A percentile compares a stretch with the other conserved stretches of the same genome.
These are phyloP conservation scores for Austrofundulus limnaeus DNA, from an alignment of 2,113 vertebrate species.

Conservation along the genomic window DNA sequence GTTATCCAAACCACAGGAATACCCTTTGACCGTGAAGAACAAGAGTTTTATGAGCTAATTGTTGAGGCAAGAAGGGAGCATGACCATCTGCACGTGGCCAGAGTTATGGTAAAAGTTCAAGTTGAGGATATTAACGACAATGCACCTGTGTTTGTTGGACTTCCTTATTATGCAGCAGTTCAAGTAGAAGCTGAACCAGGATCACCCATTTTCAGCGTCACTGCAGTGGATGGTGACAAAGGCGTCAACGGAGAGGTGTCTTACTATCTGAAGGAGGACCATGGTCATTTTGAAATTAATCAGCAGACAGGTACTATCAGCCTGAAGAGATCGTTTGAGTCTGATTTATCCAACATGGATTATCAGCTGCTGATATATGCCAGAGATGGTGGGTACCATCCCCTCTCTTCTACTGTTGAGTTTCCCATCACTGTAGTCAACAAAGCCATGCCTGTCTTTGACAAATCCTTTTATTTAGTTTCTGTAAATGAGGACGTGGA, in stretches of 20 bases:
- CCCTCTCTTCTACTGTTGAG: constrained; percentile 84
- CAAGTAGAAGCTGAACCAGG: constrained; percentile 93
- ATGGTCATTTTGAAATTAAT: constrained; percentile 95
- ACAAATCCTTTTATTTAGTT: constrained; percentile 91
- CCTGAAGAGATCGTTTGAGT: constrained; percentile 90
- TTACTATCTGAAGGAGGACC: constrained; percentile 88
- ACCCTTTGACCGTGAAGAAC: constrained; percentile 92
- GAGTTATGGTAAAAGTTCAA: constrained; percentile 89
- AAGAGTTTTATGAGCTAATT: constrained; percentile 92
- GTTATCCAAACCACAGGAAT: constrained; percentile 92
- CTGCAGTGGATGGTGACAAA: constrained; percentile 90
- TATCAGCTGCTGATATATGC: constrained; percentile 89
- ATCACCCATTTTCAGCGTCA: constrained; percentile 88
- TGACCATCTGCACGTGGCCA: constrained; percentile 87
- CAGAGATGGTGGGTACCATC: constrained; percentile 88
- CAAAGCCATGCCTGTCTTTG: constrained; percentile 97
- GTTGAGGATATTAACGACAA: constrained; percentile 96
- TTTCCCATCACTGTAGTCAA: constrained; percentile 96
- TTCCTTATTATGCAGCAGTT: constrained; percentile 96
- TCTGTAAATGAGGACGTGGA: constrained; percentile 88
- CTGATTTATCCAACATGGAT: constrained; percentile 92
- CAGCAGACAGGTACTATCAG: constrained; percentile 83
- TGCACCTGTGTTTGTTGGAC: constrained; percentile 89
- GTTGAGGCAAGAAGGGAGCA: constrained; percentile 92
- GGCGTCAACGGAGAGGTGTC: constrained; percentile 91